Percentiles rank a stretch among this genome's conserved stretches.
These are phyloP conservation scores for Notothenia rossii DNA, from an alignment of 2,113 vertebrate genomes.

Conservation along the genomic window DNA sequence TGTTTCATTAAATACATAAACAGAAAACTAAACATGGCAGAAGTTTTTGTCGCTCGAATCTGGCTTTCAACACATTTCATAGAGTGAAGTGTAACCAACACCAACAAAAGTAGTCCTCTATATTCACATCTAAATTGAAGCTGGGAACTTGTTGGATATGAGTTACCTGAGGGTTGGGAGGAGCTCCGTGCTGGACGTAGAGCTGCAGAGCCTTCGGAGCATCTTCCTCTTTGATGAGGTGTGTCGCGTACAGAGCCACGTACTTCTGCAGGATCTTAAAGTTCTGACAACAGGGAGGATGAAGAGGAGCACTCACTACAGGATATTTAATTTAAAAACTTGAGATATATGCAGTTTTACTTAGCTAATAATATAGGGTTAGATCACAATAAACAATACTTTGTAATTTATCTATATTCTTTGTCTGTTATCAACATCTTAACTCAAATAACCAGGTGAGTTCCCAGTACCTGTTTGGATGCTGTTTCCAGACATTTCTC, in stretches of 20 bases:
- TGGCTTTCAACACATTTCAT: too few species aligned
- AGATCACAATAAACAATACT: not conserved
- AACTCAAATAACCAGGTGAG: too few species aligned
- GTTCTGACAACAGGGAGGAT: slow-evolving; percentile 82
- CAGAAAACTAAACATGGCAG: not conserved
- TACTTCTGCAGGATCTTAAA: slow-evolving; percentile 97
- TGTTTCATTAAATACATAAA: not conserved
- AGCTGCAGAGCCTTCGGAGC: slow-evolving; percentile 88
- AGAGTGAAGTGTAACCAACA: too few species aligned
- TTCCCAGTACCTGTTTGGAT: slow-evolving; percentile 88
- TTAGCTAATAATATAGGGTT: not conserved
- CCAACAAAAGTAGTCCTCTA: too few species aligned
- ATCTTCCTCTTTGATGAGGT: slow-evolving; percentile 90
- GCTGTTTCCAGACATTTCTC: slow-evolving; percentile 96
- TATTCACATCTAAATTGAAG: too few species aligned
- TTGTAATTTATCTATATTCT: not conserved
- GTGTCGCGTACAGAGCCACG: slow-evolving; percentile 91
- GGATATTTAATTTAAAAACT: not conserved
- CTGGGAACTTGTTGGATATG: too few species aligned
- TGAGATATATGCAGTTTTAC: not conserved
- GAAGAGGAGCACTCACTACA: not conserved
- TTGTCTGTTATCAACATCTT: too few species aligned
- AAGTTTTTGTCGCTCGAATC: not conserved
- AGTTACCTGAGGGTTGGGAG: slow-evolving; percentile 91
- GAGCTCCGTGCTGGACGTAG: slow-evolving; percentile 90